Conservation (phyloP, 2,113 vertebrate genomes). For the Struthidea cinerea region DNA sequence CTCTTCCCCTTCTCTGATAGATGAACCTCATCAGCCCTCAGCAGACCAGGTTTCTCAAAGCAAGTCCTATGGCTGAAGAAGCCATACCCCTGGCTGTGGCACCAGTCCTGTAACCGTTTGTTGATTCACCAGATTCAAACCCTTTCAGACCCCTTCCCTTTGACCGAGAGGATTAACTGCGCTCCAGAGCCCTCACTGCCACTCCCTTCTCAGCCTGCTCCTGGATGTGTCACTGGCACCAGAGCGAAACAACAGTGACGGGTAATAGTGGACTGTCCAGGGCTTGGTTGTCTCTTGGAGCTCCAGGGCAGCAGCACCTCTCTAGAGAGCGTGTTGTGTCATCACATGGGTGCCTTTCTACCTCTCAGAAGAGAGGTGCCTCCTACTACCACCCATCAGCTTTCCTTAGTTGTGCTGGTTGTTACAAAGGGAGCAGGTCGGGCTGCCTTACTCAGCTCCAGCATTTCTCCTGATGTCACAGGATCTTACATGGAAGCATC, state of each 20-base stretch:
- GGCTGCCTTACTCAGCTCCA: neutral
- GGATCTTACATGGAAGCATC: neutral
- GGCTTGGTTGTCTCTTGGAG: neutral
- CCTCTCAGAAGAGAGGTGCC: neutral
- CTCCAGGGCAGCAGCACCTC: neutral
- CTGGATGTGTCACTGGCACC: neutral
- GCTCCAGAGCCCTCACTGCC: neutral
- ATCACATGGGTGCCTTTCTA: neutral
- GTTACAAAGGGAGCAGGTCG: neutral
- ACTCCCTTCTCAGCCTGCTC: neutral
- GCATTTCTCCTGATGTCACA: neutral
- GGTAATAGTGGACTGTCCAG: neutral
- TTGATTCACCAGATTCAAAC: neutral
- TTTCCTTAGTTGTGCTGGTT: neutral
- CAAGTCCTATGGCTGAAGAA: neutral
- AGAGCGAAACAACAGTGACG: rapidly evolving
- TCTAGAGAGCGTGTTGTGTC: neutral
- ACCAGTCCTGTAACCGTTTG: neutral
- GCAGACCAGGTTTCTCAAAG: neutral
- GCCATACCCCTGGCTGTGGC: neutral
- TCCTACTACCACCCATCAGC: neutral
- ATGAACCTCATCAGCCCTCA: neutral
- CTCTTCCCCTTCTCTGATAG: neutral
- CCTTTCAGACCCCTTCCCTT: neutral
- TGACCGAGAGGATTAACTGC: neutral